Base-by-base conservation (phyloP, 2,888 invertebrate genomes). In the Idaea biselata region DNA sequence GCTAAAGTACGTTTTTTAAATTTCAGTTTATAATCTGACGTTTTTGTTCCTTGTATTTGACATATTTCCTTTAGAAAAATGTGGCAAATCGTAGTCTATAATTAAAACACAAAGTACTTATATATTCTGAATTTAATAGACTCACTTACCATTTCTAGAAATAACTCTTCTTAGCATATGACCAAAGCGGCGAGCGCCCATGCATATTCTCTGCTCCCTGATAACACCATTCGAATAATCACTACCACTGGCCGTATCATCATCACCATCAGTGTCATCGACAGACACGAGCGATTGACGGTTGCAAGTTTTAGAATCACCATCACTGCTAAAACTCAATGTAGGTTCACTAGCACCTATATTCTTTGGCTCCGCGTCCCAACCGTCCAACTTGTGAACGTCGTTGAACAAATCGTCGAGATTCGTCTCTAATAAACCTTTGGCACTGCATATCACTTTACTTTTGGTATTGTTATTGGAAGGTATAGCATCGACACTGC, bases 361-460 rank as follows among this genome's bases (percentile, higher is more conserved):
- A 76, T 78, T 85, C 81, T 88, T 90, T 79, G 86, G 80, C 74
- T 89, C 87, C 60, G 75, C 79, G 60, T 73, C 78, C 87, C 88
- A 88, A 62, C 80, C 78, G 69, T 88, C 86, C 60, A 81, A 67
- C 70, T 81, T 84, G 66, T 84, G 81, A 67, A 83, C 83, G 74
- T 92, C 91, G 68, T 82, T 84, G 69, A 92, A 91, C 71, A 92
- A 77, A 78, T 91, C 92, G 75, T 92, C 92, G 83, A 92, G 82
- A 87, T 92, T 91, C 72, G 92, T 92, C 84, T 92, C 92, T 89
- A 92, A 85, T 83, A 92, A 86, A 86, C 92, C 92, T 91, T 92
- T 92, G 91, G 92, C 90, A 91, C 91, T 92, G 76, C 89, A 86
- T 88, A 91, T 90, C 87, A 92, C 92, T 87, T 88, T 89, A 79